Conservation (phyloP, 2,888 invertebrate genomes). For the Nymphalis polychloros region DNA sequence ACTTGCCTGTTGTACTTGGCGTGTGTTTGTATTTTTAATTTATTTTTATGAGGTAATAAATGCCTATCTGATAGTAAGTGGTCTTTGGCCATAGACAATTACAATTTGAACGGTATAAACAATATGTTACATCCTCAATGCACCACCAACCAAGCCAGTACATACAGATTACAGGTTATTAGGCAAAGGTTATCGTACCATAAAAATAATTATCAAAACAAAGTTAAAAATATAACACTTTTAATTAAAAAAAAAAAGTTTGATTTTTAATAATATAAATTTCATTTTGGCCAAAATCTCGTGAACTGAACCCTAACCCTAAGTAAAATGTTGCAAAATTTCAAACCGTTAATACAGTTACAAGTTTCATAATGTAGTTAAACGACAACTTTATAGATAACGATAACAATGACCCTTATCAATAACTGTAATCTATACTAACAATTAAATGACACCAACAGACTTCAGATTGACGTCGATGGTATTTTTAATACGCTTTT, state of each 20-base stretch:
- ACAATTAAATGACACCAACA: constrained; percentile 12
- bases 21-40: no score
- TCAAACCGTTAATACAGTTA: constrained; percentile 12
- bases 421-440: constrained; percentile 17
- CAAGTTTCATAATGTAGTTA: constrained; percentile 31
- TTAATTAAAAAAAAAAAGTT: no score
- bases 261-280: not conserved
- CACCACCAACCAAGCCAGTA: no score
- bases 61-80: no score
- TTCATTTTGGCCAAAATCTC: not conserved
- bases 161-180: no score
- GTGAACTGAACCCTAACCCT: constrained; percentile 2
- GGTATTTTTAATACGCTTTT: not conserved
- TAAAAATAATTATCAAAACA: no score
- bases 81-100: no score
- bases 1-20: not conserved
- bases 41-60: no score
- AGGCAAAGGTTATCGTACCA: no score
- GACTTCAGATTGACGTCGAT: not conserved
- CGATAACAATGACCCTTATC: constrained; percentile 24
- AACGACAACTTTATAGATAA: constrained; percentile 22
- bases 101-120: no score
- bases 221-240: no score
- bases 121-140: no score
- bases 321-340: constrained; percentile 2